Conservation (phyloP, 2,113 vertebrate species). For the Hippocampus abdominalis region DNA sequence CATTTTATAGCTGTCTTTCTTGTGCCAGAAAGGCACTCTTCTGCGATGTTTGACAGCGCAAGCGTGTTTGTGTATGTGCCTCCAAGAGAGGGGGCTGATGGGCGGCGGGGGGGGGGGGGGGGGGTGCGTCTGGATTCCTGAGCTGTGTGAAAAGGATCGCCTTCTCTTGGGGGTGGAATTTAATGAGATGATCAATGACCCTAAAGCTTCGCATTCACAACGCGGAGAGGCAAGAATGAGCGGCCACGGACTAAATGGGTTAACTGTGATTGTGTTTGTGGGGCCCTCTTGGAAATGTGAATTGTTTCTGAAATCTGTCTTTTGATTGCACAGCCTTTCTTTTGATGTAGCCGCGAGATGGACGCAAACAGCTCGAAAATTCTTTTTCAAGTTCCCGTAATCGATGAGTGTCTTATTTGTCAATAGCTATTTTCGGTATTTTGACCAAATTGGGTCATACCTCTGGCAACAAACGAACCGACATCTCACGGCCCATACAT, state of each 20-base stretch:
- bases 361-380: conserved; percentile 62
- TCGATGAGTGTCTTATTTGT: conserved; percentile 49
- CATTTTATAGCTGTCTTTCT: conserved; percentile 66
- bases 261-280: conserved; percentile 64
- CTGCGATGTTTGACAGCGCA: conserved; percentile 64
- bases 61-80: conserved; percentile 56
- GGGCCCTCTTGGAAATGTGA: conserved; percentile 59
- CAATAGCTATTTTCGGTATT: conserved; percentile 34
- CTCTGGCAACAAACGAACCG: conserved; percentile 49
- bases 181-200: conserved; percentile 75
- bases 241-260: conserved; percentile 63
- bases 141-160: conserved; percentile 68
- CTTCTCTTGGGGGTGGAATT: conserved; percentile 67
- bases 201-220: conserved; percentile 70
- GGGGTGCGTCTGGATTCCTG: conserved; percentile 67
- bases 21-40: conserved; percentile 59
- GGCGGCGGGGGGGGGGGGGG: conserved; percentile 43
- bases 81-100: conserved; percentile 30
- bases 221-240: conserved; percentile 56
- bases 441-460: conserved; percentile 48
- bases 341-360: conserved; percentile 59
- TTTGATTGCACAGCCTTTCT: conserved; percentile 57
- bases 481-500: conserved; percentile 39
- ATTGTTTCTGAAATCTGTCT: conserved; percentile 71
- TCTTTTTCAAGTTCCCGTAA: conserved; percentile 58